These are phyloP conservation scores for Leuctra nigra DNA, from an alignment of 2,888 invertebrate genomes.

Conservation along the genomic window DNA sequence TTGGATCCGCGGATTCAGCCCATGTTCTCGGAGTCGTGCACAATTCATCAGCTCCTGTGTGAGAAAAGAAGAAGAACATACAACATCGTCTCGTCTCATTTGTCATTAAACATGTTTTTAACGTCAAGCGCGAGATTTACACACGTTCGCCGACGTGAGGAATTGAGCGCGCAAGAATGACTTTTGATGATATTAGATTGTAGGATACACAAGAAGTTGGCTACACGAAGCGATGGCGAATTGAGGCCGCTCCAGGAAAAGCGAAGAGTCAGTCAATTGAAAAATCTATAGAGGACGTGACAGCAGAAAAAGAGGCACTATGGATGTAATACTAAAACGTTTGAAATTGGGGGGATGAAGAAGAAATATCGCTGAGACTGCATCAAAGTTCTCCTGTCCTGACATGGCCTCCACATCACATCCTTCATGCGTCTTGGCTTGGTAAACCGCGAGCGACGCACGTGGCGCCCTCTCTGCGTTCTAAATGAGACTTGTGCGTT, in stretches of 20 bases:
- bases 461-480: no score
- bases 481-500: no score
- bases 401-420: no score
- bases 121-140: neutral
- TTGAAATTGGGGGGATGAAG: neutral
- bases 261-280: conserved; percentile 19
- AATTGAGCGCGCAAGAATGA: neutral
- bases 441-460: no score
- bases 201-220: conserved; percentile 6
- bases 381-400: neutral
- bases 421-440: no score
- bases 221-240: conserved; percentile 4
- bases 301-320: conserved; percentile 13
- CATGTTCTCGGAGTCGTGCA: neutral
- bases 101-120: neutral
- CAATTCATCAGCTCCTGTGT: neutral
- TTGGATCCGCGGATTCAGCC: neutral
- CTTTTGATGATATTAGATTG: conserved; percentile 8
- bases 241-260: neutral
- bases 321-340: conserved; percentile 14
- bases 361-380: conserved; percentile 16
- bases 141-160: neutral
- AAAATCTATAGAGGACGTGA: conserved; percentile 22
- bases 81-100: no score
- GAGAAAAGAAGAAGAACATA: neutral